Percentiles rank a stretch among this genome's conserved stretches.
Evolutionary conservation across 2,888 invertebrate species (phyloP).

Genomic region (Anticlea derivata): DNA sequence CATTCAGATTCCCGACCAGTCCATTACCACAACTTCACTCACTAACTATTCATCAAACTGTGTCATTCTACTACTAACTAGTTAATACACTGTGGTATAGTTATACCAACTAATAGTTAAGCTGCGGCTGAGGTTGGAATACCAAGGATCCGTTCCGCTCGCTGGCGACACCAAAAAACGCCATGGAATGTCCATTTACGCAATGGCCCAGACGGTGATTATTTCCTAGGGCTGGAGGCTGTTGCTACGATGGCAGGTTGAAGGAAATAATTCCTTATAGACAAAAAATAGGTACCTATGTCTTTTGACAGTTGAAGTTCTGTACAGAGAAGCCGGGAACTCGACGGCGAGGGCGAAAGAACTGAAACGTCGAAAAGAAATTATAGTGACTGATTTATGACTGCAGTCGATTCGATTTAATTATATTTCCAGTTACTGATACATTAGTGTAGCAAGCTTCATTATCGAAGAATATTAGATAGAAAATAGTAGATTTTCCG

Average conservation of each 20-base stretch:
- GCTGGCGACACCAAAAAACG: slow-evolving; percentile 65
- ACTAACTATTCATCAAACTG: slow-evolving; percentile 8
- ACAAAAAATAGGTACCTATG: neutral
- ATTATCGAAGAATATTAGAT: too few relatives aligned
- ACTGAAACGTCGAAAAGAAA: too few relatives aligned
- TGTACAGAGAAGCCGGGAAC: too few relatives aligned
- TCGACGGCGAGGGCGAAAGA: too few relatives aligned
- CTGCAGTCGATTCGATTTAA: too few relatives aligned
- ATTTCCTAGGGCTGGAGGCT: slow-evolving; percentile 14
- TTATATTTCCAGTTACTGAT: too few relatives aligned
- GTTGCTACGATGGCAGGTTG: slow-evolving; percentile 7
- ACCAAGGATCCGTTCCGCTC: slow-evolving; percentile 69
- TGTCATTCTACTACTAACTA: neutral
- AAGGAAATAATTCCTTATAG: neutral
- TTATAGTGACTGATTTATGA: too few relatives aligned
- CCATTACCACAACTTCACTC: slow-evolving; percentile 18
- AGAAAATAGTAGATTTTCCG: too few relatives aligned
- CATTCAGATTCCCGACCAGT: slow-evolving; percentile 22
- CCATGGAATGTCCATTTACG: slow-evolving; percentile 71
- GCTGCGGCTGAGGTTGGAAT: slow-evolving; percentile 35
- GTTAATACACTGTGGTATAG: neutral
- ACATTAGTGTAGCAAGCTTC: too few relatives aligned
- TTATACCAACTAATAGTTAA: slow-evolving; percentile 1
- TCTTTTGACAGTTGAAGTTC: neutral
- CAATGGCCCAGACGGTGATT: slow-evolving; percentile 35